Evolutionary conservation across 2,113 vertebrate genomes (phyloP), one percentile per base, ranked within the genome.

Genomic region (Epinephelus moara): DNA sequence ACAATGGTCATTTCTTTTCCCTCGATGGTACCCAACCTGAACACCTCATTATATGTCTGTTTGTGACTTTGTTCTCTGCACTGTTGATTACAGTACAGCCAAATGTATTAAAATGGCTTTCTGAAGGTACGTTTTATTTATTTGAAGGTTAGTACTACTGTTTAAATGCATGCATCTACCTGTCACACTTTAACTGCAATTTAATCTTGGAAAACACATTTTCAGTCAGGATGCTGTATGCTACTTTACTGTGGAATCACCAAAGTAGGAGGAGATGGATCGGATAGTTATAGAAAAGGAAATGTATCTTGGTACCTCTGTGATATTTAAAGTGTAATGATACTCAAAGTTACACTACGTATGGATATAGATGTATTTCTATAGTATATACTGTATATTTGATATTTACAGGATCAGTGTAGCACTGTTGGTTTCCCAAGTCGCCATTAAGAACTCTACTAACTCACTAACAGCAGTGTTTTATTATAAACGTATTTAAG

Each of bases 351-450:
- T 42, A 50, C 67, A 68, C 80, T 79, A 64, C 18, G 33, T 59
- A 68, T 78, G 19, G 42, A 40, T 55, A 50, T 76, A 64, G 47
- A 85, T 77, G 62, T 74, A 49, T 82, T 84, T 80, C 78, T 75
- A 67, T 27, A 74, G 10, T 81, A 73, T 87, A 82, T 11, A 45
- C 42, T 11, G 42, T 45, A 45, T 84, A 84, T 85, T 74, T 70
- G 70, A 88, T 86, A 74, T 80, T 81, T 82, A 61, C 53, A 71
- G 70, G 3, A 56, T 52, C 50, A 21, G 50, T 52, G n/a, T 84
- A 69, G 75, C 57, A 80, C 40, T 85, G 37, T 80, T 75, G 45
- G 45, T 53, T 53, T 88, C 55, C 78, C 62, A 66, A 12, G 13
- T 80, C 59, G 70, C 19, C 19, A 56, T 27, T 76, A 64, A 73